A percentile compares a stretch with the other conserved stretches of the same genome.
phyloP scores from a whole-genome alignment of 2,888 invertebrate genomes.

The Phrixothrix hirtus region DNA sequence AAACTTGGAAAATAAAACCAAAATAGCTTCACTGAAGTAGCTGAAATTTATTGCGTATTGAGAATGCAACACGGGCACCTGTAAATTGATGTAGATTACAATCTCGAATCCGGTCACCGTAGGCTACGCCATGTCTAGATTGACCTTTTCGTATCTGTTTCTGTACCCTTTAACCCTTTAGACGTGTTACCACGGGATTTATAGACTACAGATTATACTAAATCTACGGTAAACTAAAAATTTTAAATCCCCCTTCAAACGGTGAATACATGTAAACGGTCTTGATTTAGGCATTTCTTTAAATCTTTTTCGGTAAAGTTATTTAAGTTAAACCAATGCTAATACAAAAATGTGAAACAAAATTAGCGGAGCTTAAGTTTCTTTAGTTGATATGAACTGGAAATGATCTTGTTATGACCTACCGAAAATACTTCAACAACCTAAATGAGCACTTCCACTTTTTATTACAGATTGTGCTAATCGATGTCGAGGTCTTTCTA shows the following conservation, averaged over 20 bases:
- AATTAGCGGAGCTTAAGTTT: too few species aligned
- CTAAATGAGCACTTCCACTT: too few species aligned
- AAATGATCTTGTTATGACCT: too few species aligned
- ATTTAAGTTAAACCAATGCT: too few species aligned
- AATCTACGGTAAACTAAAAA: not conserved
- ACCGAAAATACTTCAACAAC: too few species aligned
- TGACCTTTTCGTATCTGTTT: constrained; percentile 22
- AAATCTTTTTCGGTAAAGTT: too few species aligned
- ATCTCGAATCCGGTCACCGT: constrained; percentile 17
- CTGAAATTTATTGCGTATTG: constrained; percentile 21
- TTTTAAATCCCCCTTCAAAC: too few species aligned
- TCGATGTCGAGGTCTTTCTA: too few species aligned
- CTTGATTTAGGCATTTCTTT: not conserved
- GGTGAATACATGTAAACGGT: too few species aligned
- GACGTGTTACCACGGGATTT: constrained; percentile 2
- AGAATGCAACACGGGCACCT: constrained; percentile 27
- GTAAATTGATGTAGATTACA: constrained; percentile 27
- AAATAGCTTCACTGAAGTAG: constrained; percentile 6
- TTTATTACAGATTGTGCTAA: too few species aligned
- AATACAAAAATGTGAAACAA: too few species aligned
- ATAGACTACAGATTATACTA: not conserved
- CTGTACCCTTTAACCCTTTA: constrained; percentile 6
- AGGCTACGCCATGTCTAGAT: constrained; percentile 16
- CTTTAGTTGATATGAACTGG: too few species aligned
- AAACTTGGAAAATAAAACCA: constrained; percentile 5